These are phyloP conservation scores for Leptinotarsa undecemlineata DNA, from an alignment of 1,140 invertebrate genomes.

Conservation along the genomic window DNA sequence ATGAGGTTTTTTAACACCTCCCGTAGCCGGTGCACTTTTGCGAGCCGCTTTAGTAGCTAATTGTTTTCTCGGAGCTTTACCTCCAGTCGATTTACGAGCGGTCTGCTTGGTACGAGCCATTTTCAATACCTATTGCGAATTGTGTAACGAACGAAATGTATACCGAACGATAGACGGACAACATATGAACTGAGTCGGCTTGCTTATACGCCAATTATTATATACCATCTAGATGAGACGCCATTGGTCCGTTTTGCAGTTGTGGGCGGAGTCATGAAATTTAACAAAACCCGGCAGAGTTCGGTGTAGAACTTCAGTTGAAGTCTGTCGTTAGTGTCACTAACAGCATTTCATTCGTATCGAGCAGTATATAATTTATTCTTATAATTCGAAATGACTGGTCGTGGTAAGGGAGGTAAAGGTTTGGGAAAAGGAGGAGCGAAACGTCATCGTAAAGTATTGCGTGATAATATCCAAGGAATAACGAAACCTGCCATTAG, in stretches of 20 bases:
- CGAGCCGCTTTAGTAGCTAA: conserved; percentile 82
- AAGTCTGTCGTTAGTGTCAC: too few relatives aligned
- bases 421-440: conserved; percentile 71
- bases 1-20: conserved; percentile 79
- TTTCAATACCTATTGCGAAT: too few relatives aligned
- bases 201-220: too few relatives aligned
- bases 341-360: too few relatives aligned
- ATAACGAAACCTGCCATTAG: conserved; percentile 56
- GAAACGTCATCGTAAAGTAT: conserved; percentile 70
- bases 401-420: conserved; percentile 70
- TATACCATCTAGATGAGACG: too few relatives aligned
- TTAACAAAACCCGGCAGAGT: conserved; percentile 14
- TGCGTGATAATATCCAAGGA: conserved; percentile 72
- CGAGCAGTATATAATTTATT: neutral
- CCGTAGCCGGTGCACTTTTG: conserved; percentile 72
- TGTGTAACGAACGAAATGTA: too few relatives aligned
- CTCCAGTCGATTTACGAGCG: conserved; percentile 82
- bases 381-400: conserved; percentile 59
- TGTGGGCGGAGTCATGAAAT: conserved; percentile 18
- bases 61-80: conserved; percentile 86
- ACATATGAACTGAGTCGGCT: too few relatives aligned
- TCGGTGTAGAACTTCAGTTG: too few relatives aligned
- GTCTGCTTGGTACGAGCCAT: conserved; percentile 88
- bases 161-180: too few relatives aligned
- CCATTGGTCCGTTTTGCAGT: conserved; percentile 1